These are phyloP conservation scores for Ypsolopha scabrella DNA, from an alignment of 2,888 invertebrate species.

Conservation along the genomic window DNA sequence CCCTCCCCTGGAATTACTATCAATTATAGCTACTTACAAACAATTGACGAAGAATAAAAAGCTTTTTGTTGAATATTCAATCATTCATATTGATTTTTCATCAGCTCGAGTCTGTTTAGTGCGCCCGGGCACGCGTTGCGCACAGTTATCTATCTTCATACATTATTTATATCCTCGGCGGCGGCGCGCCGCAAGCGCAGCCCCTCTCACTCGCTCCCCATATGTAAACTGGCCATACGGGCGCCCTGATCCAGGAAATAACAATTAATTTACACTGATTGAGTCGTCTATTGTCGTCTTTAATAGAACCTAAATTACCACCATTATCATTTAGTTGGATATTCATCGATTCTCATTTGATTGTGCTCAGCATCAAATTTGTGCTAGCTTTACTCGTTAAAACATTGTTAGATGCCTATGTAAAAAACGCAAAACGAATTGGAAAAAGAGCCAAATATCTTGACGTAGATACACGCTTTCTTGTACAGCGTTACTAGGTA, in stretches of 20 bases:
- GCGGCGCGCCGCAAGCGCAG: not conserved
- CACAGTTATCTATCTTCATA: constrained; percentile 35
- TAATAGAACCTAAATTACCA: no score
- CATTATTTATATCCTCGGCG: constrained; percentile 7
- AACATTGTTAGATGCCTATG: no score
- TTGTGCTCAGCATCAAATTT: no score
- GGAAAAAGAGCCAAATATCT: no score
- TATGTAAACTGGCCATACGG: constrained; percentile 30
- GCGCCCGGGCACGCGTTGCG: constrained; percentile 27
- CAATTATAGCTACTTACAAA: constrained; percentile 22
- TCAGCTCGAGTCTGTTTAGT: constrained; percentile 17
- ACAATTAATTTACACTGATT: constrained; percentile 44
- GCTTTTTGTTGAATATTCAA: constrained; percentile 29
- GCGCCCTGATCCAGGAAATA: constrained; percentile 34
- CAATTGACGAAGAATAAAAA: constrained; percentile 25
- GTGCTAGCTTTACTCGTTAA: no score
- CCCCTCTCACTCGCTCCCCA: constrained; percentile 4
- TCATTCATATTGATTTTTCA: constrained; percentile 32
- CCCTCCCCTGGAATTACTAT: not conserved
- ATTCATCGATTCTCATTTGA: no score
- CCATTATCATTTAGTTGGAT: no score
- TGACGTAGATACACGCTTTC: no score
- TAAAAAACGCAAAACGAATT: no score
- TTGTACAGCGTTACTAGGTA: no score
- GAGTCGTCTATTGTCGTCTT: constrained; percentile 33